Conservation (phyloP, 2,113 vertebrate genomes). For the Cervus canadensis region DNA sequence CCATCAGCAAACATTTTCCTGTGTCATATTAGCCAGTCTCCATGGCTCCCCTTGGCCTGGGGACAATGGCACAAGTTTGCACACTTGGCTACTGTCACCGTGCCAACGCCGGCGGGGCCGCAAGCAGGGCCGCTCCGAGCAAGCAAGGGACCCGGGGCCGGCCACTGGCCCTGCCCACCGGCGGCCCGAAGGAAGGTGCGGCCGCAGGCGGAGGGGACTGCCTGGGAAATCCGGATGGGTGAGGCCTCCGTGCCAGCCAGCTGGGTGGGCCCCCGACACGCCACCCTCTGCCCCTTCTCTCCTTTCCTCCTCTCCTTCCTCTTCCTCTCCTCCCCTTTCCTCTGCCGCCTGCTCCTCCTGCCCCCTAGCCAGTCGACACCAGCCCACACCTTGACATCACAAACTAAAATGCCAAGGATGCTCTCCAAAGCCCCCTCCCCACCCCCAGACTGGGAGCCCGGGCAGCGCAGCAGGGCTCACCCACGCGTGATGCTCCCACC, state of each 20-base stretch:
- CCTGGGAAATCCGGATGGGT: background rate
- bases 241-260: constrained; percentile 83
- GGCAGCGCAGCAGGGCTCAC: background rate
- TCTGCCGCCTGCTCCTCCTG: background rate
- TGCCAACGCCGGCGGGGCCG: constrained; percentile 98
- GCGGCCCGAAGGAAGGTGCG: constrained; percentile 51
- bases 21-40: constrained; percentile 99
- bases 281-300: constrained; percentile 63
- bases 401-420: background rate
- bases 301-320: background rate
- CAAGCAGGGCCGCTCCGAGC: constrained; percentile 96
- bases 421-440: background rate
- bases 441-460: accelerated
- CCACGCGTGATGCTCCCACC: background rate
- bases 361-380: background rate
- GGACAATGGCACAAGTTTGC: constrained; percentile 99
- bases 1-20: constrained; percentile 99
- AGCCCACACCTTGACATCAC: background rate
- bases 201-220: background rate
- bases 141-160: constrained; percentile 73
- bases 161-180: constrained; percentile 35
- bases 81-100: constrained; percentile 99
- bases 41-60: constrained; percentile 97
- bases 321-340: background rate
- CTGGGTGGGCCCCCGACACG: background rate